A percentile compares a stretch with the other conserved stretches of the same genome.
phyloP scores from a whole-genome alignment of 1,140 invertebrate genomes.

The Plectus sambesii region DNA sequence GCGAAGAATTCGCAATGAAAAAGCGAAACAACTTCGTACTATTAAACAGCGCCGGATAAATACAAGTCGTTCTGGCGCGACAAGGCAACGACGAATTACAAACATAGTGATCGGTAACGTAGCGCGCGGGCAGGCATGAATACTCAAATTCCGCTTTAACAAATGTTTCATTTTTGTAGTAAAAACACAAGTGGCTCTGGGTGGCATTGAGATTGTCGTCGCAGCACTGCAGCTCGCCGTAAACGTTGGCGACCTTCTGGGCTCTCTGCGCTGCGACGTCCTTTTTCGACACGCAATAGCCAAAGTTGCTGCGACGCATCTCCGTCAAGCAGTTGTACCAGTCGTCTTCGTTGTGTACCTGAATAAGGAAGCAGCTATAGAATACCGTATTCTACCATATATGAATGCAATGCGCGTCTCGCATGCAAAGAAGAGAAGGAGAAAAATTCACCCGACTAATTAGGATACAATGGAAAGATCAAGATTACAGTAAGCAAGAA shows the following conservation, averaged over 20 bases:
- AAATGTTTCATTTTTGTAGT: conserved; percentile 22
- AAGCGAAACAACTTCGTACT: conserved; percentile 69
- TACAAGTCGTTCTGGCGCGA: conserved; percentile 43
- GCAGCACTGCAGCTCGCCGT: conserved; percentile 33
- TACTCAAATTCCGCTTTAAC: conserved; percentile 50
- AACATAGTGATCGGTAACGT: conserved; percentile 58
- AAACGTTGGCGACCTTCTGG: conserved; percentile 13
- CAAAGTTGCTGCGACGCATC: conserved; percentile 55
- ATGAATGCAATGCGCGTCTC: no score
- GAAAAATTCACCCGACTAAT: no score
- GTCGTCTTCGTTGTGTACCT: conserved; percentile 55
- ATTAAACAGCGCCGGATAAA: conserved; percentile 57
- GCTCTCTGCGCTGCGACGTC: no score
- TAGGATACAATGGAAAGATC: no score
- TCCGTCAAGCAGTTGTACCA: conserved; percentile 64
- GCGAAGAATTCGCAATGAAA: conserved; percentile 46
- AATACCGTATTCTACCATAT: no score
- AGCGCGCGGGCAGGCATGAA: conserved; percentile 68
- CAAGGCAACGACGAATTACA: conserved; percentile 10
- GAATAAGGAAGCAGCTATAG: no score
- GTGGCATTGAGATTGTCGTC: conserved; percentile 30
- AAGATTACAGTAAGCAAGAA: no score
- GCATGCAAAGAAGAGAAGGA: no score
- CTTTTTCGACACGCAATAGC: conserved; percentile 52
- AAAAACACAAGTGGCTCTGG: conserved; percentile 36